Base-by-base conservation (phyloP, 2,888 invertebrate species). In the Abrostola triplasia region DNA sequence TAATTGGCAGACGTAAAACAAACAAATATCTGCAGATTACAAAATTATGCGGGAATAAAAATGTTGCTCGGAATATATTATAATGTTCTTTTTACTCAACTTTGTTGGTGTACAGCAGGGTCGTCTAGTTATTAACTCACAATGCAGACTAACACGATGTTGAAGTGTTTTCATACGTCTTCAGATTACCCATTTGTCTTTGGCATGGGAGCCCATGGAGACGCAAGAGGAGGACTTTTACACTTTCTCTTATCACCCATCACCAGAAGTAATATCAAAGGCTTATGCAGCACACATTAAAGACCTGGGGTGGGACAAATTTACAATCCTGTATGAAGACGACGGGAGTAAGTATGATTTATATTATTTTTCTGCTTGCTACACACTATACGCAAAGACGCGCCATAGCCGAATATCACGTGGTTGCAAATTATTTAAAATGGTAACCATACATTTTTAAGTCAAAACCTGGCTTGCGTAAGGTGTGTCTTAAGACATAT, bases 251-350 rank as follows among this genome's bases (percentile, higher is more conserved):
- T 94, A 92, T 68, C 95, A 97, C 84, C 98, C 98, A 0, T 96
- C 97, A 64, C 95, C 96, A 4, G 93, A 95, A 36, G 84, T 95
- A 5, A 92, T 97, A 52, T 96, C 97, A 8, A 95, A 95, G 88
- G 97, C 96, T 0, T 95, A 96, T 72, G 96, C 96, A 1, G 96
- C 96, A 51, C 93, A 97, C 11, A 95, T 98, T 1, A 94, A 95
- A 62, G 95, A 96, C 59, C 96, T 97, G 92, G 95, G 87, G 42
- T 98, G 98, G 98, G 96, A 96, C 64, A 95, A 95, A 73, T 98
- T 97, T 84, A 96, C 97, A 6, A 95, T 98, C 55, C 92, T 98
- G 48, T 98, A 98, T 82, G 97, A 98, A 85, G 95, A 96, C 59
- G 96, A 97, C 70, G 96, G 97, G 65, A 97, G 97, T 86, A 82